These are phyloP conservation scores for Cyphomyrus discorhynchus DNA, from an alignment of 2,113 vertebrate genomes.

Conservation along the genomic window DNA sequence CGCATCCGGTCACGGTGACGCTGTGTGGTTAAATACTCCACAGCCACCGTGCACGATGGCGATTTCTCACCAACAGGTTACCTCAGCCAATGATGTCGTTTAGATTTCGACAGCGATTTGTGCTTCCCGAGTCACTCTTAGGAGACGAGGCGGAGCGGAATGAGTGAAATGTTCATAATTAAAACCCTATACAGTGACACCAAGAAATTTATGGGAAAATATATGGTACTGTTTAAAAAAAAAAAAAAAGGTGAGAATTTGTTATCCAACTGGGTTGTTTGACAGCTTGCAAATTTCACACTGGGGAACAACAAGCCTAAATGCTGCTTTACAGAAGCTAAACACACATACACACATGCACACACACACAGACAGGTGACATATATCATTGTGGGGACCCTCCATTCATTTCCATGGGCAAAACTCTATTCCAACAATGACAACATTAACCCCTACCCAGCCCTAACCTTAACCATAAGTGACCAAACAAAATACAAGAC, in stretches of 20 bases:
- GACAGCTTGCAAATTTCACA: slow-evolving; percentile 39
- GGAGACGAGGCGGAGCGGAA: slow-evolving; percentile 9
- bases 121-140: not conserved
- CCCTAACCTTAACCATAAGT: too few species aligned
- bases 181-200: slow-evolving; percentile 34
- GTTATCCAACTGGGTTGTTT: slow-evolving; percentile 52
- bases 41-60: not conserved
- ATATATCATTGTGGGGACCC: not conserved
- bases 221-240: slow-evolving; percentile 12
- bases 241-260: slow-evolving; percentile 45
- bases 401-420: too few species aligned
- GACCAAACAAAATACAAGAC: too few species aligned
- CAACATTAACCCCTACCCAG: too few species aligned
- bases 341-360: not conserved
- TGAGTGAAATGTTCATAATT: slow-evolving; percentile 50
- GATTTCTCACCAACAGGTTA: not conserved
- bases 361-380: not conserved
- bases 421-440: too few species aligned
- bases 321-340: slow-evolving; percentile 16
- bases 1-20: not conserved
- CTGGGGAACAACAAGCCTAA: slow-evolving; percentile 44
- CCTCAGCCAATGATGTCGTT: not conserved
- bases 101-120: not conserved
- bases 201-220: slow-evolving; percentile 31
- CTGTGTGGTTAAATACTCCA: not conserved